Conservation (phyloP, 2,888 invertebrate genomes). For the Drosophila incognita region DNA sequence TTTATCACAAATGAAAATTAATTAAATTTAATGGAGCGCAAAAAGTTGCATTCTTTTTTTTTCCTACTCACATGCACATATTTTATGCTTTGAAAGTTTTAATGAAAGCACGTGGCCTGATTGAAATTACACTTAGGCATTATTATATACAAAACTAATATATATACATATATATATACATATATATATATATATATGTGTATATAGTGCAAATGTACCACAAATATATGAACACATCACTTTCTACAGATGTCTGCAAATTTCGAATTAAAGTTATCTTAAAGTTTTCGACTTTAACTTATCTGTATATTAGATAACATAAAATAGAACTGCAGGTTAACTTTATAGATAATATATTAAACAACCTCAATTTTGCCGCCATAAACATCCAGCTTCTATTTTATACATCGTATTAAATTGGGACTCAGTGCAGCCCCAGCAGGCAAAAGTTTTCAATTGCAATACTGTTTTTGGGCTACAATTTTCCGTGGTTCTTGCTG, state of each 20-base stretch:
- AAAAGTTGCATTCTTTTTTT: constrained; percentile 52
- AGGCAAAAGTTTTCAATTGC: constrained; percentile 4
- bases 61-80: constrained; percentile 6
- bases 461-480: constrained; percentile 14
- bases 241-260: neutral
- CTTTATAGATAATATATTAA: neutral
- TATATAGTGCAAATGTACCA: neutral
- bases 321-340: neutral
- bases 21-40: constrained; percentile 75
- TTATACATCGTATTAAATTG: constrained; percentile 1
- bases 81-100: constrained; percentile 14
- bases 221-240: neutral
- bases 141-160: neutral
- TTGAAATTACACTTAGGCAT: constrained; percentile 12
- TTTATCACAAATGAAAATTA: constrained; percentile 72
- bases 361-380: neutral
- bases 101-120: constrained; percentile 15
- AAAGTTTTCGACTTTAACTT: neutral
- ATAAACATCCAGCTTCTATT: neutral
- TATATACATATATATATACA: neutral
- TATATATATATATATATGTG: neutral
- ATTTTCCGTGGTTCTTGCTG: constrained; percentile 12
- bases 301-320: neutral
- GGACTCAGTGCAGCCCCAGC: neutral
- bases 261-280: neutral